Base-by-base conservation (phyloP, 2,113 vertebrate genomes). In the Equus quagga region DNA sequence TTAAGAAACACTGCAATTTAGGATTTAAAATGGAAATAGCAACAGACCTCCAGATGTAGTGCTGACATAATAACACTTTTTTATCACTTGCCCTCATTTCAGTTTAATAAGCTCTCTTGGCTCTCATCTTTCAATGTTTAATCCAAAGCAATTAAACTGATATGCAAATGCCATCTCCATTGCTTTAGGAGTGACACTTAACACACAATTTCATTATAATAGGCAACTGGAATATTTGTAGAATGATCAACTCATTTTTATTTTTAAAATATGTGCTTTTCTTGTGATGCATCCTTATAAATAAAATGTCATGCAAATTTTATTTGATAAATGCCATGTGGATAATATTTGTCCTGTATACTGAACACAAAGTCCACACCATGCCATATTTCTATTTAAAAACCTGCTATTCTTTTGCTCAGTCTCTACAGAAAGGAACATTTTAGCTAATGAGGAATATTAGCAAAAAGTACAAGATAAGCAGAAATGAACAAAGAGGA, bases 21-120 rank as follows among this genome's bases (percentile, higher is more conserved):
- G 84, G 93, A 79, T 92, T 76, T 96, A 97, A 97, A 94, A 97
- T 82, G 73, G 70, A 69, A 85, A 97, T n/a, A 96, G 81, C 95
- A 96, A 97, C 85, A 98, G 96, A 98, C 94, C 41, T 98, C 91
- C 88, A 95, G 97, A 97, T 97, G 81, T 89, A 97, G 56, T 82
- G 95, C 88, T 93, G 96, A 97, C 88, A 97, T 97, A 98, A 97
- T 98, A 98, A 97, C 94, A 98, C 98, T 98, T 94, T 98, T 99
- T 98, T 98, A 98, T 99, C 97, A 96, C 96, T 98, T 99, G 97
- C 97, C 98, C 98, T 99, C 98, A 97, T 98, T 99, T 98, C 95
- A 98, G 97, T 98, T 98, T 99, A 99, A 99, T 99, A 99, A 99
- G 96, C 97, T 99, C 98, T 99, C 98, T 98, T 98, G 98, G 97